phyloP scores from a whole-genome alignment of 2,888 invertebrate species.

The Limnephilus marmoratus region DNA sequence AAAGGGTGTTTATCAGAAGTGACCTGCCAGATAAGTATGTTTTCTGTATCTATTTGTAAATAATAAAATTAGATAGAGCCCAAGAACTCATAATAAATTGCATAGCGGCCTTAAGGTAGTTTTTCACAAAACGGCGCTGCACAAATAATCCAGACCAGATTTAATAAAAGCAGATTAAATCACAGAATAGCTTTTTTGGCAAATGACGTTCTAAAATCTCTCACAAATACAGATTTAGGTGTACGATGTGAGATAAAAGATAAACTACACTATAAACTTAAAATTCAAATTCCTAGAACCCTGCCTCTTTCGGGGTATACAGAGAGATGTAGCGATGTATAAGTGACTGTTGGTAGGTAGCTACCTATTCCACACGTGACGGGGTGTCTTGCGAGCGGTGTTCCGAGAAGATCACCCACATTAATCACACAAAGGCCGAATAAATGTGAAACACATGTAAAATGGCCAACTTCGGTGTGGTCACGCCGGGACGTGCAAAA shows the following conservation, averaged over 20 bases:
- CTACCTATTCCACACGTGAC: not conserved
- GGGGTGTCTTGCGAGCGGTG: not conserved
- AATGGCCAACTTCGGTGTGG: not conserved
- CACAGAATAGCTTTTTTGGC: not conserved
- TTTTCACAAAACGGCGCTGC: too few species aligned
- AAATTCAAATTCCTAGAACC: not conserved
- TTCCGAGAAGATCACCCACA: conserved; percentile 11
- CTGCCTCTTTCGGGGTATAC: not conserved
- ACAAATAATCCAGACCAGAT: too few species aligned
- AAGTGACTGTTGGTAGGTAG: not conserved
- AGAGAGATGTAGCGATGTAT: not conserved
- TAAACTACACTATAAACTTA: not conserved
- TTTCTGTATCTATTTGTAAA: too few species aligned
- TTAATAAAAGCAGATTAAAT: not conserved
- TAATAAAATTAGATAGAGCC: too few species aligned
- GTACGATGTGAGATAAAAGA: not conserved
- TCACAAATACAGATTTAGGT: not conserved
- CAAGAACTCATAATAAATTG: too few species aligned
- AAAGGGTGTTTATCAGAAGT: too few species aligned
- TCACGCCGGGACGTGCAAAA: not conserved
- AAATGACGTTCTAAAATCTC: not conserved
- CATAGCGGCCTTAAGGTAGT: too few species aligned
- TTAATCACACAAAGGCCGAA: not conserved
- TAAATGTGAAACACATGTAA: conserved; percentile 33
- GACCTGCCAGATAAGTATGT: too few species aligned